Conservation (phyloP, 2,113 vertebrate species). For the Lethenteron reissneri region DNA sequence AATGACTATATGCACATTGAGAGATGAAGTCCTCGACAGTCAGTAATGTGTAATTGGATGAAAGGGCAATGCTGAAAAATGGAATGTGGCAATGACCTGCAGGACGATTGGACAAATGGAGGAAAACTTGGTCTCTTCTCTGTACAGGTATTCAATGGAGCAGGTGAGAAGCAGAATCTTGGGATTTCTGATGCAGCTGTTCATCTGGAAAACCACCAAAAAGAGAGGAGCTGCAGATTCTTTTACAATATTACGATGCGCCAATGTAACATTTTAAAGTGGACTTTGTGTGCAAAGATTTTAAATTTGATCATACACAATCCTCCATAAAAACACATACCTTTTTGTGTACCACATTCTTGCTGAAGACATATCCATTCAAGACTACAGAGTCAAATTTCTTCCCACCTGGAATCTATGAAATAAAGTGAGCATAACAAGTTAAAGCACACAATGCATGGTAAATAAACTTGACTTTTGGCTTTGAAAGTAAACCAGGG, state of each 20-base stretch:
- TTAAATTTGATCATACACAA: not conserved
- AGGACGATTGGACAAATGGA: conserved; percentile 93
- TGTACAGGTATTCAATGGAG: conserved; percentile 89
- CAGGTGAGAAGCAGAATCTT: conserved; percentile 89
- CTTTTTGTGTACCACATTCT: conserved; percentile 97
- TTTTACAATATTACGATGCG: too few species aligned
- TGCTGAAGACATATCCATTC: conserved; percentile 84
- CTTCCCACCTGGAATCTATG: conserved; percentile 77
- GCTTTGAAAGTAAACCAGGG: too few species aligned
- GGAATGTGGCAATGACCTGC: conserved; percentile 30
- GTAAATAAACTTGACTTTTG: not conserved
- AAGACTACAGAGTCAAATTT: conserved; percentile 83
- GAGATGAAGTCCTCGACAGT: not conserved
- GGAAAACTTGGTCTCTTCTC: conserved; percentile 93
- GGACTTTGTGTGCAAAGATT: too few species aligned
- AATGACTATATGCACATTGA: not conserved
- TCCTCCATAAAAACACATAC: conserved; percentile 19
- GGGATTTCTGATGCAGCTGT: conserved; percentile 74
- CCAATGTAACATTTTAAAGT: too few species aligned
- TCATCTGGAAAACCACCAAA: conserved; percentile 40
- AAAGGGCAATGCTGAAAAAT: not conserved
- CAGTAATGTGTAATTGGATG: not conserved
- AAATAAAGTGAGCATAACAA: not conserved
- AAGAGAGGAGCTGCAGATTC: not conserved
- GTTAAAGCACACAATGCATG: conserved; percentile 10